Base-by-base conservation (phyloP, 92 coral and sea anemone genomes). In the Diadumene lineata region DNA sequence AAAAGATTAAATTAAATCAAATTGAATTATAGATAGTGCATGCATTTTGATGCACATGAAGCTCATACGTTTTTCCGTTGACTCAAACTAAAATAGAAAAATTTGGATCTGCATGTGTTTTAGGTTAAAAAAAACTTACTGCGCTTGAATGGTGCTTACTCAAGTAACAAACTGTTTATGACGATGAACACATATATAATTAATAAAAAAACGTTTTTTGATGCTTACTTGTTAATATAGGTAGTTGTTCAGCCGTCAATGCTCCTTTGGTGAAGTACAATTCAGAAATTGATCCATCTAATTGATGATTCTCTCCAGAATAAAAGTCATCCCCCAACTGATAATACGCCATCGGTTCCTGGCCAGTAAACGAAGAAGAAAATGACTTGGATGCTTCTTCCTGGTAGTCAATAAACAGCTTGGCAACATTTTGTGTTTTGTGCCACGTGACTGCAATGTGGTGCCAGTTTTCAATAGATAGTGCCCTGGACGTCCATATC, bases 391-490 rank as follows among this genome's bases (percentile, higher is more conserved):
- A 51, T 0, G 18, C 64, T 0, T 11, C 51, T 51, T 51, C 34
- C 8, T 28, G n/a, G 18, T 44, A 13, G 43, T 70, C 76, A 26
- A 70, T 56, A 27, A 50, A 70, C 0, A 70, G 65, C 18, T 50
- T 70, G 34, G 25, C 63, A 11, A 51, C 48, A 15, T 62, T 62
- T 19, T 9, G 16, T 2, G 11, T 7, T 16, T 46, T 61, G 1
- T 70, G 15, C 75, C 75, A 70, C 19, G 75, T 50, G 33, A 70
- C 75, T 28, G 75, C 75, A 25, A 31, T 46, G 60, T 70, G 75
- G 11, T 3, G 11, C 75, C 75, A 70, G 15, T 68, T 19, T 27
- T 13, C 48, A 6, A 38, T 4, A 4, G 48, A 4, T 6, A 38
- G 48, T 38, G 48, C 48, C 13, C 13, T 38, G 48, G 48, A 4